These are phyloP conservation scores for Drosophila nikananu DNA, from an alignment of 1,140 invertebrate species.

Conservation along the genomic window DNA sequence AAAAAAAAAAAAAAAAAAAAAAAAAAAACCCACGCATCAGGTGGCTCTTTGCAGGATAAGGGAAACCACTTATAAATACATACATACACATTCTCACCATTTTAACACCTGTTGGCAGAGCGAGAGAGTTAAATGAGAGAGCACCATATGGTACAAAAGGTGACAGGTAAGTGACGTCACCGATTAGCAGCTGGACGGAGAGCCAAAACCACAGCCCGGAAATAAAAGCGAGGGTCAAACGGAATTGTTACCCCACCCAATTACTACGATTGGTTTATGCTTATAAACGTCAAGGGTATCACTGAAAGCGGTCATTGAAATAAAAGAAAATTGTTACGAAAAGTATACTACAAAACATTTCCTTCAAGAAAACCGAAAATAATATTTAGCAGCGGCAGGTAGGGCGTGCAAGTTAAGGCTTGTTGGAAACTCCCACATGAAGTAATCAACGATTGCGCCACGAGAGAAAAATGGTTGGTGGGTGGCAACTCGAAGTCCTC, in stretches of 20 bases:
- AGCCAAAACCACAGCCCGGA: neutral
- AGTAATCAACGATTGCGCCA: neutral
- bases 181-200: neutral
- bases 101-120: constrained; percentile 13
- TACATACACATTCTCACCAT: neutral
- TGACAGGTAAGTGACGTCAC: constrained; percentile 13
- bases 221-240: neutral
- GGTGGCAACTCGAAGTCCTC: neutral
- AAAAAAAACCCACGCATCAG: constrained; percentile 18
- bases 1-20: too few relatives aligned
- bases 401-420: neutral
- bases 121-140: constrained; percentile 3
- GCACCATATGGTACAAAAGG: constrained; percentile 10
- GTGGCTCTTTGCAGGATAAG: constrained; percentile 2
- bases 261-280: too few relatives aligned
- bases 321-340: too few relatives aligned
- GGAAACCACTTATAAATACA: neutral
- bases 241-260: neutral
- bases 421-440: neutral
- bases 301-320: too few relatives aligned
- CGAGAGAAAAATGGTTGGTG: neutral
- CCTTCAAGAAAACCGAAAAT: neutral
- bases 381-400: too few relatives aligned
- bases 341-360: neutral
- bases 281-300: too few relatives aligned